Evolutionary conservation across 2,888 invertebrate species (phyloP), one percentile per base, ranked within the genome.

Genomic region (Amiota communis): DNA sequence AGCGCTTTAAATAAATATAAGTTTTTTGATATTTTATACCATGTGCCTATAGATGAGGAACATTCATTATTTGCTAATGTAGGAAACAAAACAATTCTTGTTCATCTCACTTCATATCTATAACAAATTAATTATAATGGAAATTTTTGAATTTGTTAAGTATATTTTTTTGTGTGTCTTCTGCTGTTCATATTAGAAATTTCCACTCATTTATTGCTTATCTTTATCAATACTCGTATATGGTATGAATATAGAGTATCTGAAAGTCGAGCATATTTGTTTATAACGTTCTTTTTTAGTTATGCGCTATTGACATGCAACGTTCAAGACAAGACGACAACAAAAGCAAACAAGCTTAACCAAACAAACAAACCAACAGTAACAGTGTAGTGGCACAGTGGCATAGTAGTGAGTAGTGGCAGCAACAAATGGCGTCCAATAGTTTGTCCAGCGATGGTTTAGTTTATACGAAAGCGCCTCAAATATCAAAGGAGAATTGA

Each of bases 271-370:
- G 36, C 36, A 2, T 36, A 36, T 61, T 61, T 61, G 61, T 23
- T 20, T 20, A 61, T 36, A 61, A 61, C 4, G 49, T 51, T 67
- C 6, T 12, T 49, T 48, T 49, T 36, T 36, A 36, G 36, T 71
- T 67, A 47, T 65, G 65, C 65, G 20, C 51, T 15, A 73, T 74
- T 73, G 79, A 76, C 76, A 72, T 73, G 72, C 74, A 67, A 67
- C 20, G 69, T 69, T n/a, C 53, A n/a, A n/a, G n/a, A 20, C n/a
- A 23, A 57, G 11, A 23, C 57, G 36, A 15, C 71, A 65, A 65
- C 61, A 46, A 65, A 68, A 63, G 69, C 57, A 68, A 36, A 68
- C 51, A 71, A 20, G 8, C 23, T 51, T 69, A 64, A 17, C 46
- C 13, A 72, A 48, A 65, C 48, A 72, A 64, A 68, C 23, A 63